Percentiles rank a stretch among this genome's conserved stretches.
These are phyloP conservation scores for Chanos chanos DNA, from an alignment of 2,797 vertebrate genomes.

Conservation along the genomic window DNA sequence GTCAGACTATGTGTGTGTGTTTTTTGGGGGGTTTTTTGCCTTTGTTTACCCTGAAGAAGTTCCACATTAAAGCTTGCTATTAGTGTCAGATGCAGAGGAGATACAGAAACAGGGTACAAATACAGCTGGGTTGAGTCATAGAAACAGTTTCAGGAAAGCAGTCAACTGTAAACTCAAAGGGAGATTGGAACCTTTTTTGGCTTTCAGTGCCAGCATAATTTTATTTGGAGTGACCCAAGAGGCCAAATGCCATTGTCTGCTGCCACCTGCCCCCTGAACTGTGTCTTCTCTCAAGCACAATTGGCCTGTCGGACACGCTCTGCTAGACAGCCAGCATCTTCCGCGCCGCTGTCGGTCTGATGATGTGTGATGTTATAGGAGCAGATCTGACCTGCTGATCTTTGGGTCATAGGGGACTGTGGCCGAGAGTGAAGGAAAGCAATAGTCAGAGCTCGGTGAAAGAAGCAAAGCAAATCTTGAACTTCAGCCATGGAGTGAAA, in stretches of 20 bases:
- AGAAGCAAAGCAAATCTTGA: slow-evolving; percentile 51
- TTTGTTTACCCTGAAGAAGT: too few relatives aligned
- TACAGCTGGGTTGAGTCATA: background rate
- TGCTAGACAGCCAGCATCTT: slow-evolving; percentile 29
- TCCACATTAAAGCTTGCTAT: too few relatives aligned
- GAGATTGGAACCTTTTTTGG: slow-evolving; percentile 20
- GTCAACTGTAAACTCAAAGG: slow-evolving; percentile 14
- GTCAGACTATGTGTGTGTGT: too few relatives aligned
- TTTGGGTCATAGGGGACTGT: slow-evolving; percentile 41
- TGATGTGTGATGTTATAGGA: slow-evolving; percentile 62
- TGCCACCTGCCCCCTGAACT: slow-evolving; percentile 5
- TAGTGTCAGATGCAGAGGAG: too few relatives aligned
- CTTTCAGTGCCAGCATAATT: slow-evolving; percentile 1
- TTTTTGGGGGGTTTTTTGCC: too few relatives aligned
- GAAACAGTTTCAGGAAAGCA: slow-evolving; percentile 20
- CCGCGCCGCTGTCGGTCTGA: slow-evolving; percentile 44
- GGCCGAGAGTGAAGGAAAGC: slow-evolving; percentile 46
- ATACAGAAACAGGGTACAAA: too few relatives aligned
- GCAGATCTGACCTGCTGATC: slow-evolving; percentile 56
- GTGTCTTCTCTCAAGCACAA: slow-evolving; percentile 46
- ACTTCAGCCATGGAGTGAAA: slow-evolving; percentile 54
- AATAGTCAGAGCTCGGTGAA: slow-evolving; percentile 36
- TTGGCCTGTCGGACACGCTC: slow-evolving; percentile 40
- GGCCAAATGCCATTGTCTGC: slow-evolving; percentile 45
- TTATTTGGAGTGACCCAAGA: slow-evolving; percentile 41